Conservation (phyloP, 2,113 vertebrate genomes). For the Hemicordylus capensis region DNA sequence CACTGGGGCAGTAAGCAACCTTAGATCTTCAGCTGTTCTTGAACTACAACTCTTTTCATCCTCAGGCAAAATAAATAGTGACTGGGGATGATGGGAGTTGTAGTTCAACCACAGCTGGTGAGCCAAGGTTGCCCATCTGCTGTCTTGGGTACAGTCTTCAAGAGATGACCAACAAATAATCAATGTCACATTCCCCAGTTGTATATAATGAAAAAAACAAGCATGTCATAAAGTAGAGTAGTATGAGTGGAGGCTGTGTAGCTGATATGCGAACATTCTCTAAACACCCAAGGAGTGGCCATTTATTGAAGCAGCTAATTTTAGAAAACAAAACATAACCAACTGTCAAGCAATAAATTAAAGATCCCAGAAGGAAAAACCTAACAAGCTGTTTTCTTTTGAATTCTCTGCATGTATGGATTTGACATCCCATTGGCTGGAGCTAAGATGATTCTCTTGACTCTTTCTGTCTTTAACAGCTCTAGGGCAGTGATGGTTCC, state of each 20-base stretch:
- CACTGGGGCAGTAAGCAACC: no score
- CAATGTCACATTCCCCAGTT: neutral
- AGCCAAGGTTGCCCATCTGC: no score
- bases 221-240: neutral
- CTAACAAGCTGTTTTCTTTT: no score
- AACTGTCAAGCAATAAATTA: neutral
- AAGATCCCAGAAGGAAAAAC: neutral
- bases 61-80: no score
- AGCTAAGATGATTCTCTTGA: neutral
- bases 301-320: neutral
- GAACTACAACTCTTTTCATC: no score
- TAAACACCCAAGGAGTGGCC: neutral
- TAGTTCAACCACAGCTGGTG: no score
- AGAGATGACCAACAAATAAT: neutral
- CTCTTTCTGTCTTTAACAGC: neutral
- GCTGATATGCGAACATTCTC: neutral
- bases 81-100: no score
- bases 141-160: no score
- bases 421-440: neutral
- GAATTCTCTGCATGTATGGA: no score
- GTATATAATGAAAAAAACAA: neutral
- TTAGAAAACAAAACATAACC: neutral
- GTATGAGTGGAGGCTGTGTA: neutral
- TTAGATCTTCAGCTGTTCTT: no score
- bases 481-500: neutral